These are phyloP conservation scores for Tachypleus tridentatus DNA, from an alignment of 1,140 invertebrate species.

Conservation along the genomic window DNA sequence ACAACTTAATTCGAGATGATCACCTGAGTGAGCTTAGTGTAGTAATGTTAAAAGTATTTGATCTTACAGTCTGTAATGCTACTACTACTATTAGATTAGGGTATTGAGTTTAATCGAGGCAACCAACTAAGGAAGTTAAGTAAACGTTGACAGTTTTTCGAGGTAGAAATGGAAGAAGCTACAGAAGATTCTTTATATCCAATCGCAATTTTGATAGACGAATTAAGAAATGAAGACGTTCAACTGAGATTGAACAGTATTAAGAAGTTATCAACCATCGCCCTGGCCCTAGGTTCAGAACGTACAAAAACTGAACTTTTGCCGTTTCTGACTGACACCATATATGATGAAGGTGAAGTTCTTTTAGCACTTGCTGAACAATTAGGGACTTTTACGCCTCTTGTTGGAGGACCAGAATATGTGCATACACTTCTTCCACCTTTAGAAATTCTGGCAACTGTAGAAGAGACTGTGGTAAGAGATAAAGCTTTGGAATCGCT, in stretches of 20 bases:
- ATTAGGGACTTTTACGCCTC: constrained; percentile 78
- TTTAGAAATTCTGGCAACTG: constrained; percentile 90
- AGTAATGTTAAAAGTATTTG: too few species aligned
- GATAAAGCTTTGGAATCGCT: constrained; percentile 98
- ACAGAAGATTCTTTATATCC: constrained; percentile 95
- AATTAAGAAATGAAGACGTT: constrained; percentile 98
- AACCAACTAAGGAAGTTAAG: too few species aligned
- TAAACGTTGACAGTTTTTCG: too few species aligned
- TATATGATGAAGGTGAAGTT: constrained; percentile 99
- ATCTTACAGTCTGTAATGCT: too few species aligned
- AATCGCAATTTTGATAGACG: constrained; percentile 98
- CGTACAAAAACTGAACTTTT: constrained; percentile 92
- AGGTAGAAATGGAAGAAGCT: constrained; percentile 58
- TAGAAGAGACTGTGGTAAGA: constrained; percentile 97
- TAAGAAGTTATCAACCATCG: constrained; percentile 97
- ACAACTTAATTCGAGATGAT: too few species aligned
- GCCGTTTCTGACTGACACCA: constrained; percentile 96
- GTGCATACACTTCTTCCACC: constrained; percentile 91
- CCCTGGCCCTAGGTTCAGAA: constrained; percentile 91
- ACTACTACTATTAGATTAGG: too few species aligned
- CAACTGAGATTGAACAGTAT: constrained; percentile 97
- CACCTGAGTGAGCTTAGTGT: too few species aligned
- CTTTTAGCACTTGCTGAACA: constrained; percentile 95
- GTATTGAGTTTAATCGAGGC: too few species aligned
- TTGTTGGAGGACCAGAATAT: constrained; percentile 92